Base-by-base conservation (phyloP, 1,140 invertebrate species). In the Antheraea mylitta region DNA sequence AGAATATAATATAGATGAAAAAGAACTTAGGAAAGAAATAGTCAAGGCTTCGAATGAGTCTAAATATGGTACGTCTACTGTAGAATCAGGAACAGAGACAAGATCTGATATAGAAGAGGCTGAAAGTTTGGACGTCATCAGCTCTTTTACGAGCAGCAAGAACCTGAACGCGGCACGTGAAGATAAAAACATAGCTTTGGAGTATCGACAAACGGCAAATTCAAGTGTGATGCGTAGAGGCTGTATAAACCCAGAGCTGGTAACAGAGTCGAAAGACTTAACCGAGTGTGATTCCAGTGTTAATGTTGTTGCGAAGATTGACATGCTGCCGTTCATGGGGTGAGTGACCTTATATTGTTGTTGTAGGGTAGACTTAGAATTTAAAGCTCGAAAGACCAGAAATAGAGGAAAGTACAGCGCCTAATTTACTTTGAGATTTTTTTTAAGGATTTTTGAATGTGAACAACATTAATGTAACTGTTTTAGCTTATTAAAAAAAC, bases 281-380 rank as follows among this genome's bases (percentile, higher is more conserved):
- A 16, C 76, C 0, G 78, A 83, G 13, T 77, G 74, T 18, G 83
- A 85, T 2, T 79, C 83, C 0, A 70, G 75, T 3, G 61, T 70
- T 10, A 84, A 87, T 68, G 82, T 87, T 0, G 78, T 87, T 2
- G 72, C 80, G 0, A 83, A 81, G 66, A 88, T 91, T 18, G 81
- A 89, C 18, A 79, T 77, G 71, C 69, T 91, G 64, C 79, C 85
- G 7, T 91, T 88, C 71, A 87, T 90, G 85, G 86, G 86, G 88
- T 90, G 71, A 84, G 84, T 76, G 5, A 53, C 13, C 16, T 53
- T 53, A 53, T 53, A 53, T 66, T 38, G 45, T 64, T 63, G 64
- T 11, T 48, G 48, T 70, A 53, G 22, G 22, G 22, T 30, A 30
- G 22, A 30, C 22, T 30, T 4, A 30, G 22, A 30, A 2, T 30